phyloP scores from a whole-genome alignment of 1,140 invertebrate genomes.

The Drosophila hydei region DNA sequence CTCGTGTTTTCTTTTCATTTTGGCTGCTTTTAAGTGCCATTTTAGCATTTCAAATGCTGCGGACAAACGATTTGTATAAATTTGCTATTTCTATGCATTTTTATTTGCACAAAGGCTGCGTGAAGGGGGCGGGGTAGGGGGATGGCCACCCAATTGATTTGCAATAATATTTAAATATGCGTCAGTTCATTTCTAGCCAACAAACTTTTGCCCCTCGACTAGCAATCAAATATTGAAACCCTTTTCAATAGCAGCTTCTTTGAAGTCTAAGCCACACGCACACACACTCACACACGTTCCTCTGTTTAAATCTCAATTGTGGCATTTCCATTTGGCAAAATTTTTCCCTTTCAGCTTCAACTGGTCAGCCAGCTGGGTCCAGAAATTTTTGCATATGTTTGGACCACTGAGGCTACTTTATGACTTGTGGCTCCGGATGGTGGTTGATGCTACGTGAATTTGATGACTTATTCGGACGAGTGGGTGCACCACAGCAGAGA shows the following conservation, averaged over 20 bases:
- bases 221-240: constrained; percentile 66
- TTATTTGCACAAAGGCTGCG: constrained; percentile 56
- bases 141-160: constrained; percentile 66
- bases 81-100: constrained; percentile 82
- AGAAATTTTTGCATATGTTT: constrained; percentile 77
- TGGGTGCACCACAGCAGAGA: constrained; percentile 57
- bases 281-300: neutral
- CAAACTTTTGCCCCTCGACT: constrained; percentile 12
- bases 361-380: constrained; percentile 42
- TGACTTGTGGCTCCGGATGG: constrained; percentile 33
- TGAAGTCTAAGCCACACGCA: constrained; percentile 19
- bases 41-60: constrained; percentile 80
- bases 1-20: constrained; percentile 83
- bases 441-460: constrained; percentile 71
- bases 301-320: constrained; percentile 48
- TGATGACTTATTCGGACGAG: constrained; percentile 80
- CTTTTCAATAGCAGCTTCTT: constrained; percentile 57
- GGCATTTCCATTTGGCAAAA: constrained; percentile 38
- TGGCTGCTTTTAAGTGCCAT: constrained; percentile 78
- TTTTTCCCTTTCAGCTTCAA: constrained; percentile 45
- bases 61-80: constrained; percentile 76
- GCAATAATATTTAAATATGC: constrained; percentile 80
- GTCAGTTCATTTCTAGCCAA: constrained; percentile 57
- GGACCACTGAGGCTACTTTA: constrained; percentile 25
- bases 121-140: neutral